phyloP scores from a whole-genome alignment of 2,888 invertebrate species.

The Coleophora deauratella region DNA sequence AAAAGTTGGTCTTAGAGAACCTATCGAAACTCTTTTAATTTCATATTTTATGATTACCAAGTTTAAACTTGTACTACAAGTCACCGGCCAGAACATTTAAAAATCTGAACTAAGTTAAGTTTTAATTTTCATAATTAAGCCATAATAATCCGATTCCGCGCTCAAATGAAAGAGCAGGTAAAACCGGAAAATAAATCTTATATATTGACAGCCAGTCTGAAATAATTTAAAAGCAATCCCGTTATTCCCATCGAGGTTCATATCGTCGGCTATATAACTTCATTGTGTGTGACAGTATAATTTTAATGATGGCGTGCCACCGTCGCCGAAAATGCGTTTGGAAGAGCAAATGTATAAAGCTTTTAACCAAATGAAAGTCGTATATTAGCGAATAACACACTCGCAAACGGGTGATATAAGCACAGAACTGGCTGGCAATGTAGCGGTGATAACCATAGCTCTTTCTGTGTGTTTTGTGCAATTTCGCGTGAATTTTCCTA shows the following conservation, averaged over 20 bases:
- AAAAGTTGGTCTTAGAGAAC: too few relatives aligned
- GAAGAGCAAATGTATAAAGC: conserved; percentile 58
- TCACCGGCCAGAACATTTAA: too few relatives aligned
- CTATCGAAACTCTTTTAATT: too few relatives aligned
- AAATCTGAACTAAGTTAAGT: too few relatives aligned
- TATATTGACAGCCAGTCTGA: background rate
- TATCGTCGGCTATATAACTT: conserved; percentile 33
- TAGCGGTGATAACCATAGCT: conserved; percentile 42
- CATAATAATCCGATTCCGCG: too few relatives aligned
- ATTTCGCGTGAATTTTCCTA: conserved; percentile 35
- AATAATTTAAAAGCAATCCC: conserved; percentile 26
- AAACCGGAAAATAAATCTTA: background rate
- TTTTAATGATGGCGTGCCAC: conserved; percentile 50
- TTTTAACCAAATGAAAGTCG: conserved; percentile 69
- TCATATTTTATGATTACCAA: too few relatives aligned
- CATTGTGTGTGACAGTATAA: conserved; percentile 44
- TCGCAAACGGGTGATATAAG: conserved; percentile 58
- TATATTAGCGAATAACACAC: conserved; percentile 63
- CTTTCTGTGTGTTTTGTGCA: conserved; percentile 44
- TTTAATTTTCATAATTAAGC: too few relatives aligned
- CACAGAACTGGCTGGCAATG: conserved; percentile 57
- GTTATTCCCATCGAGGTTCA: conserved; percentile 32
- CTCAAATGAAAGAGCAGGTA: too few relatives aligned
- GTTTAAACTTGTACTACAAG: too few relatives aligned
- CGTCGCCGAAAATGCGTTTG: conserved; percentile 47